phyloP scores from a whole-genome alignment of 64 coral and sea anemone genomes.

The Stylophora pistillata region DNA sequence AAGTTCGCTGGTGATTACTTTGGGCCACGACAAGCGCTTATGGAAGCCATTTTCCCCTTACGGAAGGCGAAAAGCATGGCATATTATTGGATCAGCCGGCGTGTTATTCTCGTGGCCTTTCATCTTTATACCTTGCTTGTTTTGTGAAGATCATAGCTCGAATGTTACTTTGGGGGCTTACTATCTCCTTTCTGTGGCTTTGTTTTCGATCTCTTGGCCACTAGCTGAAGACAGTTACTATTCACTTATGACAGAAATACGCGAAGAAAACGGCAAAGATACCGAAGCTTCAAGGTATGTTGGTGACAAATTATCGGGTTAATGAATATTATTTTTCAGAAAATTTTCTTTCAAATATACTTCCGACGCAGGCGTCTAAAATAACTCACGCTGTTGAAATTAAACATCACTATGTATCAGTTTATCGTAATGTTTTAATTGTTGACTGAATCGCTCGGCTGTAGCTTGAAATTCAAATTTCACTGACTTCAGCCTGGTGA shows the following conservation, averaged over 20 bases:
- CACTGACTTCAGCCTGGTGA: no score
- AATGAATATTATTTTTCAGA: no score
- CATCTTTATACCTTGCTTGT: slow-evolving; percentile 37
- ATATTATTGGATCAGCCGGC: slow-evolving; percentile 37
- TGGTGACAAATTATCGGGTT: not conserved
- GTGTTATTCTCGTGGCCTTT: slow-evolving; percentile 60
- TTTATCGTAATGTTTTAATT: no score
- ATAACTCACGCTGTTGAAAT: no score
- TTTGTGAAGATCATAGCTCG: slow-evolving; percentile 5
- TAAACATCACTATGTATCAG: no score
- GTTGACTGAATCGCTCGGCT: no score
- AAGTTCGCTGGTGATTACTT: not conserved
- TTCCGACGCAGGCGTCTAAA: no score
- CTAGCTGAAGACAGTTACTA: slow-evolving; percentile 28
- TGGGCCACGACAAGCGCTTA: slow-evolving; percentile 13
- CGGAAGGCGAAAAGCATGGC: slow-evolving; percentile 29
- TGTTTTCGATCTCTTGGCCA: slow-evolving; percentile 35
- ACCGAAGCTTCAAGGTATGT: not conserved
- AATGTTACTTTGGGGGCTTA: not conserved
- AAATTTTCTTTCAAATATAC: not conserved
- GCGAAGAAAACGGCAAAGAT: not conserved
- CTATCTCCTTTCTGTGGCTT: slow-evolving; percentile 26
- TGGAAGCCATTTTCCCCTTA: not conserved
- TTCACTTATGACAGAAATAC: not conserved
- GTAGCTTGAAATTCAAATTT: no score